Percentiles rank a stretch among this genome's conserved stretches.
These are phyloP conservation scores for Drosophila mimetica DNA, from an alignment of 2,888 invertebrate genomes.

Conservation along the genomic window DNA sequence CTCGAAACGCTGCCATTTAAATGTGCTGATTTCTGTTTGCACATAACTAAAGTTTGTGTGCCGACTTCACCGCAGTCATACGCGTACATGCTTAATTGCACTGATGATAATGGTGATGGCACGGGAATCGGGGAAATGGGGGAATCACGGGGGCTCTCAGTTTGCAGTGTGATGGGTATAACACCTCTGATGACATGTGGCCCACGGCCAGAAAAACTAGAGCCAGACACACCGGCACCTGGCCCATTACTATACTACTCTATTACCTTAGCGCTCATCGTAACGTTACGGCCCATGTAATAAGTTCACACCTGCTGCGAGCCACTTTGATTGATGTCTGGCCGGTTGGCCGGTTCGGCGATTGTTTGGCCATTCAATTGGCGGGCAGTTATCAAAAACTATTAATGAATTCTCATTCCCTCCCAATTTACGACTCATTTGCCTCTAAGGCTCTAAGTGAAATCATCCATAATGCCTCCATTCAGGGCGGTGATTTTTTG, in stretches of 20 bases:
- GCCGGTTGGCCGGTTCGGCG: not conserved
- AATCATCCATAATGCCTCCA: constrained; percentile 70
- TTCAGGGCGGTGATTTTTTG: constrained; percentile 27
- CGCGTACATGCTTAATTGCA: constrained; percentile 29
- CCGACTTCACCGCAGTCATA: constrained; percentile 19
- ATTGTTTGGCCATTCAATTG: constrained; percentile 65
- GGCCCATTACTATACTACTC: constrained; percentile 41
- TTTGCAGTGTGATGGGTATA: constrained; percentile 1
- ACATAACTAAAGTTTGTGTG: constrained; percentile 44
- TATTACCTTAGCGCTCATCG: constrained; percentile 28
- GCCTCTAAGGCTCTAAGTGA: constrained; percentile 52
- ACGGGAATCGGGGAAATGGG: constrained; percentile 5
- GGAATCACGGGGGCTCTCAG: not conserved
- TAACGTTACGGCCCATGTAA: constrained; percentile 50
- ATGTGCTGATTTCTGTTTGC: constrained; percentile 63
- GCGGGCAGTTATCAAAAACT: constrained; percentile 65
- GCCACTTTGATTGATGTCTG: constrained; percentile 64
- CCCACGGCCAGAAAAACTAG: constrained; percentile 8
- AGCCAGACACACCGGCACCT: constrained; percentile 59
- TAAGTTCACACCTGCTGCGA: constrained; percentile 37
- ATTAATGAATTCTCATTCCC: constrained; percentile 61
- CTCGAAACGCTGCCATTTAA: constrained; percentile 61
- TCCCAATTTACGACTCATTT: constrained; percentile 71
- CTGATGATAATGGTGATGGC: constrained; percentile 15
- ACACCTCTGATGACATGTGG: constrained; percentile 34